These are phyloP conservation scores for Eugnorisma glareosa DNA, from an alignment of 2,888 invertebrate genomes.

Conservation along the genomic window DNA sequence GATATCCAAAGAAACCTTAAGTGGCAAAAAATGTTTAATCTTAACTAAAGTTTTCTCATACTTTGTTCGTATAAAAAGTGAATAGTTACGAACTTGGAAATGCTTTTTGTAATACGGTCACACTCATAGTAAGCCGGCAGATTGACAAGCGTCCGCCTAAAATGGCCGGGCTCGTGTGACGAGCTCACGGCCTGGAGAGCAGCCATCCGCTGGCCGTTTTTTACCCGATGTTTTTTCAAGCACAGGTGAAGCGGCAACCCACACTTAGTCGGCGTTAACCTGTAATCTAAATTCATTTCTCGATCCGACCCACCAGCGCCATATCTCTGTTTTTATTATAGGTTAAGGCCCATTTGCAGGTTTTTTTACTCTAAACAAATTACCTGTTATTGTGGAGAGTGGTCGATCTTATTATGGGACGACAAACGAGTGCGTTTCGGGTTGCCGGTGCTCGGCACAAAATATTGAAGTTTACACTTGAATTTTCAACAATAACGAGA, in stretches of 20 bases:
- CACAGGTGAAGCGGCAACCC: constrained; percentile 88
- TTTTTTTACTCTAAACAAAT: constrained; percentile 89
- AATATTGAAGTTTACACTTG: constrained; percentile 72
- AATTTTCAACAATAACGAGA: constrained; percentile 75
- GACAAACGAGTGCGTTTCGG: constrained; percentile 79
- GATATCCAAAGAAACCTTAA: constrained; percentile 52
- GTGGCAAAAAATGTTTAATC: constrained; percentile 63
- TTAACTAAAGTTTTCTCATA: constrained; percentile 74
- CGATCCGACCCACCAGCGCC: constrained; percentile 88
- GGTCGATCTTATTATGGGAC: constrained; percentile 85
- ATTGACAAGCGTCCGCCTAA: constrained; percentile 78
- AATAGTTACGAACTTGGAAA: constrained; percentile 75
- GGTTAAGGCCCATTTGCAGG: constrained; percentile 89
- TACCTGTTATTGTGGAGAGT: constrained; percentile 87
- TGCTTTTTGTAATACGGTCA: constrained; percentile 78
- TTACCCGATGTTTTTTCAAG: constrained; percentile 84
- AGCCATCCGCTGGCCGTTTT: constrained; percentile 75
- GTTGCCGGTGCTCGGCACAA: constrained; percentile 43
- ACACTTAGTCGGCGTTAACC: constrained; percentile 90
- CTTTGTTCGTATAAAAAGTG: constrained; percentile 71
- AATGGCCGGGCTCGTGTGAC: constrained; percentile 78
- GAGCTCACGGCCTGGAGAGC: constrained; percentile 65
- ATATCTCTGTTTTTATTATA: constrained; percentile 90
- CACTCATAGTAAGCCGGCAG: constrained; percentile 79
- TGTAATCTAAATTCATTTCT: constrained; percentile 91